Percentiles rank a stretch among this genome's conserved stretches.
Conservation (phyloP, 2,113 vertebrate genomes). For the Rafetus swinhoei region DNA sequence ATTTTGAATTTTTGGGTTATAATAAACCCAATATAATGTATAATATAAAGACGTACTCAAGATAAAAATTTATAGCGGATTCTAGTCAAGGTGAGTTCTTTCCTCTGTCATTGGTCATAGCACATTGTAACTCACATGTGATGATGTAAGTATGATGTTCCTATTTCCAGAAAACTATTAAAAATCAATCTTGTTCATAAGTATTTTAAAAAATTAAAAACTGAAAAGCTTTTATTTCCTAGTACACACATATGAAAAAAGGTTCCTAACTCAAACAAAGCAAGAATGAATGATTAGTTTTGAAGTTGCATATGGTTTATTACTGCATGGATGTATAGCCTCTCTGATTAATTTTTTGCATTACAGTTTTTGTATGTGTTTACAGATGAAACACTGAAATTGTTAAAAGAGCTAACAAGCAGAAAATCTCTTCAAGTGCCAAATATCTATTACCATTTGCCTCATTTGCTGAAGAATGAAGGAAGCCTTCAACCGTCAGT, state of each 20-base stretch:
- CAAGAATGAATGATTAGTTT: not conserved
- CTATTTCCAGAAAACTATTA: not conserved
- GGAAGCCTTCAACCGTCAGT: constrained; percentile 96
- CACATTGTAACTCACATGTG: not conserved
- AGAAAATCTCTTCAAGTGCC: constrained; percentile 96
- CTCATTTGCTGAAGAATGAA: constrained; percentile 97
- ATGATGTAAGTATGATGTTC: not conserved
- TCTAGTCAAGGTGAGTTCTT: not conserved
- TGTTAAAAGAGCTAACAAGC: constrained; percentile 92
- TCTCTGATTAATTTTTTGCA: not conserved
- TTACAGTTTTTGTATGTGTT: constrained; percentile 43
- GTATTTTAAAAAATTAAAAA: not conserved
- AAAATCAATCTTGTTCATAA: fast-evolving
- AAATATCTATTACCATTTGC: constrained; percentile 98
- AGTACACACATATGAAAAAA: not conserved
- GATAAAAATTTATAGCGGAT: not conserved
- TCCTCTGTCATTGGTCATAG: not conserved
- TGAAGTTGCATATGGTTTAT: not conserved
- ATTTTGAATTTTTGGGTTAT: not conserved
- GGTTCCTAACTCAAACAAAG: not conserved
- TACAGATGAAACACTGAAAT: constrained; percentile 94
- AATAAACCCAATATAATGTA: not conserved
- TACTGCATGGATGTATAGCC: not conserved
- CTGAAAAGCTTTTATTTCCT: not conserved
- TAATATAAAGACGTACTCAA: not conserved